Evolutionary conservation across 2,113 vertebrate genomes (phyloP).

Genomic region (Nibea albiflora): DNA sequence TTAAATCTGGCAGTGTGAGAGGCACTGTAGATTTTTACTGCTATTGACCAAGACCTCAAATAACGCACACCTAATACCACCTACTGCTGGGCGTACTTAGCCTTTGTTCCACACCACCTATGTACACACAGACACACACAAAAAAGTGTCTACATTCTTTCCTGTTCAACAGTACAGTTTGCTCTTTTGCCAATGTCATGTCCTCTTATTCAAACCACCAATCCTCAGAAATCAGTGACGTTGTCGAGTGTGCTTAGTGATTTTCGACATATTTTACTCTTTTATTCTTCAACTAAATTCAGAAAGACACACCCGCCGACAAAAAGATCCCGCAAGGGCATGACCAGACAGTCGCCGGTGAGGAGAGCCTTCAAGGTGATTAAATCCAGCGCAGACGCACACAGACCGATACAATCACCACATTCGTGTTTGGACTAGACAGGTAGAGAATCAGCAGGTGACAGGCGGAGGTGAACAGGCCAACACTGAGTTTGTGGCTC

Average conservation of each 20-base stretch:
- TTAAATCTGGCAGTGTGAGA: conserved; percentile 1
- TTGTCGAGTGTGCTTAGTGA: background rate
- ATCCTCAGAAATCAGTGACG: background rate
- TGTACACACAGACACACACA: conserved; percentile 24
- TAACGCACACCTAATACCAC: conserved; percentile 24
- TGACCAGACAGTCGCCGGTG: conserved; percentile 57
- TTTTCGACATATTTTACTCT: conserved; percentile 22
- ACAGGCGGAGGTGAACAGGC: conserved; percentile 36
- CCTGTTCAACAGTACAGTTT: background rate
- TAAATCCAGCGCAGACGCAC: conserved; percentile 25
- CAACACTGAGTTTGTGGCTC: background rate
- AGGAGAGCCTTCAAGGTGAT: conserved; percentile 43
- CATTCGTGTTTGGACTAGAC: conserved; percentile 64
- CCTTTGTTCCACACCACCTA: conserved; percentile 37
- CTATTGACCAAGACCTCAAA: conserved; percentile 25
- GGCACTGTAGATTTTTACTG: conserved; percentile 10
- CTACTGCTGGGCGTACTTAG: background rate
- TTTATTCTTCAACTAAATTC: conserved; percentile 55
- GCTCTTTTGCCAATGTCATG: background rate
- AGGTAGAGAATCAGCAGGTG: background rate
- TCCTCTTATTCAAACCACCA: background rate
- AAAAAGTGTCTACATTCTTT: no score
- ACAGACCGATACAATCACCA: conserved; percentile 3
- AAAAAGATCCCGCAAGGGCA: conserved; percentile 42
- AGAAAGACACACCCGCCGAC: conserved; percentile 41